A percentile compares a stretch with the other conserved stretches of the same genome.
phyloP scores from a whole-genome alignment of 2,797 vertebrate genomes.

The Dryobates pubescens region DNA sequence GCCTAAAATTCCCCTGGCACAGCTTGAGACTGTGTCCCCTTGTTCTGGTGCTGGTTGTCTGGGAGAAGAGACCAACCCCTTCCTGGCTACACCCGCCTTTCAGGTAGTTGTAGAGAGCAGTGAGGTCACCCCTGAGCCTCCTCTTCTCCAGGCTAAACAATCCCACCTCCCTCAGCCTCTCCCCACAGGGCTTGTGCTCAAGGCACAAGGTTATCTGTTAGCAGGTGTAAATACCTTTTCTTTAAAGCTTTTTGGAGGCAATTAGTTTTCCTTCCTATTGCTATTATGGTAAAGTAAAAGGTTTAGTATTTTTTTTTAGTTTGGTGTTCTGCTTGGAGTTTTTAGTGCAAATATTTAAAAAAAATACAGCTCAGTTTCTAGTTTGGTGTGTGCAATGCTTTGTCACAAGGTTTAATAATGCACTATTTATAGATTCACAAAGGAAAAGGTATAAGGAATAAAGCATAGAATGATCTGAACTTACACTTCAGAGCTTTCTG shows the following conservation, averaged over 20 bases:
- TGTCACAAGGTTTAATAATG: background rate
- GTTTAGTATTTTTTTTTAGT: background rate
- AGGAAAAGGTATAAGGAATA: background rate
- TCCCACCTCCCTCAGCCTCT: too few species aligned
- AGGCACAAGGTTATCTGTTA: background rate
- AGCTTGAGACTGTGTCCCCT: too few species aligned
- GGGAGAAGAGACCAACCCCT: too few species aligned
- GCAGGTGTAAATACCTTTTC: background rate
- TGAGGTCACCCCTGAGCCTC: too few species aligned
- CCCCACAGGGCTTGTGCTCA: too few species aligned
- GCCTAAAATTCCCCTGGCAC: too few species aligned
- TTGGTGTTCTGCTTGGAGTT: accelerated
- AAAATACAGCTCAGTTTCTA: background rate
- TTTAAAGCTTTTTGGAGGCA: background rate
- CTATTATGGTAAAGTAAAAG: background rate
- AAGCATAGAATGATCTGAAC: background rate
- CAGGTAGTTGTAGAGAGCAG: too few species aligned
- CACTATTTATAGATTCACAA: background rate
- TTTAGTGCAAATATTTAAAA: background rate
- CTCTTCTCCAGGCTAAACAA: too few species aligned
- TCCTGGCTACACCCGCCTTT: too few species aligned
- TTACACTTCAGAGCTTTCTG: background rate
- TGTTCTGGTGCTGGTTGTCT: too few species aligned
- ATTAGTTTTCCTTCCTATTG: background rate
- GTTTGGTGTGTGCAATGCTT: background rate